These are phyloP conservation scores for Patella ulyssiponensis DNA, from an alignment of 2,888 invertebrate species.

Conservation along the genomic window DNA sequence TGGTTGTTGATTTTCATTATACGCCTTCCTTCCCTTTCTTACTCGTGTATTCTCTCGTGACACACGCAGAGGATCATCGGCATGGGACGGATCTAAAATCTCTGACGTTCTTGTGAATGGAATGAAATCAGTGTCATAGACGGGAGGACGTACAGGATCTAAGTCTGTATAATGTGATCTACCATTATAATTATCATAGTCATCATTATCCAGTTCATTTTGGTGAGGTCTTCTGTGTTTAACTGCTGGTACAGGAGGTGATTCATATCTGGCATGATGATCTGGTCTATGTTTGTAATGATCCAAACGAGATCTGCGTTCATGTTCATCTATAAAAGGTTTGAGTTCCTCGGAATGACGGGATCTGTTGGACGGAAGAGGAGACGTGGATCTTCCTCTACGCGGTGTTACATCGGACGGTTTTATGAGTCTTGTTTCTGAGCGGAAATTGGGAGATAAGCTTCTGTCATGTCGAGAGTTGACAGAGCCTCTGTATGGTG, in stretches of 20 bases:
- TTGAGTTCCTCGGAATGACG: conserved; percentile 8
- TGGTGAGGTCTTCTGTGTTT: conserved; percentile 40
- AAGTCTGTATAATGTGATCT: conserved; percentile 46
- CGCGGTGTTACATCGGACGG: conserved; percentile 19
- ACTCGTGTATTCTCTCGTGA: conserved; percentile 67
- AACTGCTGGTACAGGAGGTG: conserved; percentile 61
- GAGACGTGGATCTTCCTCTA: conserved; percentile 26
- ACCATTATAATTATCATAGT: conserved; percentile 24
- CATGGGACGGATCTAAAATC: conserved; percentile 67
- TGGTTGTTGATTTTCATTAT: conserved; percentile 64
- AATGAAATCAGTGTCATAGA: conserved; percentile 59
- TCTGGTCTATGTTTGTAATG: conserved; percentile 9
- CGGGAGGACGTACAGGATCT: conserved; percentile 43
- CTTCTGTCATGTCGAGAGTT: conserved; percentile 35
- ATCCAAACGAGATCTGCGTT: conserved; percentile 6
- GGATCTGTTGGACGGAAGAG: conserved; percentile 13
- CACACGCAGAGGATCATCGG: conserved; percentile 63
- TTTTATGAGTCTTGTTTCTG: neutral
- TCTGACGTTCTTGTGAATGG: conserved; percentile 69
- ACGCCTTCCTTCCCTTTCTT: conserved; percentile 63
- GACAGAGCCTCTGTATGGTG: conserved; percentile 1
- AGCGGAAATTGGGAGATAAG: conserved; percentile 19
- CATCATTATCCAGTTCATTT: conserved; percentile 17
- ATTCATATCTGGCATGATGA: conserved; percentile 31
- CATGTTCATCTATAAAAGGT: neutral